Conservation (phyloP, 2,797 vertebrate species). For the Oreonectes daqikongensis region DNA sequence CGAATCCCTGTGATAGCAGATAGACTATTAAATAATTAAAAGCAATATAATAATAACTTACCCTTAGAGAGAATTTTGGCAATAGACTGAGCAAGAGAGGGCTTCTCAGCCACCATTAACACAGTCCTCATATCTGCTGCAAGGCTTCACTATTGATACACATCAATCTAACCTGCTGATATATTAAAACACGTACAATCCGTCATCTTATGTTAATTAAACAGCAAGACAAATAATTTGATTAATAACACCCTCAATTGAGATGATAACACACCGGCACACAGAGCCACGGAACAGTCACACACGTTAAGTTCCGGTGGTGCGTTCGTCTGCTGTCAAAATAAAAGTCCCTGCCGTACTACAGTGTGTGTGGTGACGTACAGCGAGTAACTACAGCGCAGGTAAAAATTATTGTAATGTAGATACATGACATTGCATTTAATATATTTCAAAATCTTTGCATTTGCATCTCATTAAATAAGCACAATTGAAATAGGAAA, state of each 20-base stretch:
- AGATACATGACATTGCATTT: too few relatives aligned
- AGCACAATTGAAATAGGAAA: too few relatives aligned
- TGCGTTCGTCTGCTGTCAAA: not conserved
- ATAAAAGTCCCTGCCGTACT: slow-evolving; percentile 8
- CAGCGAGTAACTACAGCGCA: too few relatives aligned
- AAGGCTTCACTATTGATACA: not conserved
- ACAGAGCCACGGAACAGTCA: not conserved
- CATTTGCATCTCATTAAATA: too few relatives aligned
- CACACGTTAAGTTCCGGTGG: slow-evolving; percentile 19
- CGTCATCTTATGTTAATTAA: not conserved
- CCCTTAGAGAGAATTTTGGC: slow-evolving; percentile 96
- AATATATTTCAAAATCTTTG: too few relatives aligned
- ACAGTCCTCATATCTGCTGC: slow-evolving; percentile 85
- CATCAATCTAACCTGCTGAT: not conserved
- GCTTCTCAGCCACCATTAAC: slow-evolving; percentile 96
- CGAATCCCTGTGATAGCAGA: not conserved
- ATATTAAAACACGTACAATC: not conserved
- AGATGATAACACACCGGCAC: not conserved
- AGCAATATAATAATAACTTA: slow-evolving; percentile 61
- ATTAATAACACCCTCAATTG: not conserved
- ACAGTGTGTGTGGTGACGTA: too few relatives aligned
- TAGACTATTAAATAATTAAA: not conserved
- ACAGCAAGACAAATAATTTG: not conserved
- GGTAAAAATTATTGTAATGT: too few relatives aligned
- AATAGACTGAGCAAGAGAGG: slow-evolving; percentile 93